Base-by-base conservation (phyloP, 1,140 invertebrate species). In the Papilio aristodemus region DNA sequence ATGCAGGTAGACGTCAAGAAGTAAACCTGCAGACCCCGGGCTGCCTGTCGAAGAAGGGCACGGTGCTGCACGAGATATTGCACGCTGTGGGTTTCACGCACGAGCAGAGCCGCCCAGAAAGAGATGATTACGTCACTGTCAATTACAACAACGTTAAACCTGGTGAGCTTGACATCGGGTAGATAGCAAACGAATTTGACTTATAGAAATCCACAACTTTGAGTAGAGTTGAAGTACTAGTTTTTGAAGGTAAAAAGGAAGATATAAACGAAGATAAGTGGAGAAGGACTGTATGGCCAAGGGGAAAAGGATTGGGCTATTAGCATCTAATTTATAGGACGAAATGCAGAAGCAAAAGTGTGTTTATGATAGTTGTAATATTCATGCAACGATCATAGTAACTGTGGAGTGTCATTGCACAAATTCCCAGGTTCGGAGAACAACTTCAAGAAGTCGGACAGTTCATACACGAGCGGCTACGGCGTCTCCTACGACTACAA, bases 21-120 rank as follows among this genome's bases (percentile, higher is more conserved):
- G 92, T 96, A 0, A 96, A 96, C 83, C 90, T 96, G 2, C 95
- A 96, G 79, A 89, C 91, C 0, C 95, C 95, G 0, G 95, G 95
- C 1, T 97, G 97, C 78, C 89, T 96, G 0, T 89, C 92, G 1
- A 95, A 95, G 71, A 94, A 95, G 43, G 95, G 95, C 4, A 96
- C 95, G 0, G 92, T 96, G n/a, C 90, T 96, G 36, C 97, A 98
- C 77, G 97, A 98, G 84, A 85, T 98, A 72, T 95, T 97, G 92
- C 97, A 98, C 75, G 95, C 95, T 0, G 77, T 96, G 17, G 97
- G 97, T 0, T 97, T 98, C 85, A 93, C 96, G 80, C 97, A 98
- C 83, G 97, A 98, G 80, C 97, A 98, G 81, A 97, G 95, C 75
- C 92, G 97, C 25, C 93, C 90, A 27, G 97, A 98, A 73, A 90